Conservation (phyloP, 2,888 invertebrate species). For the Cataglyphis livida region DNA sequence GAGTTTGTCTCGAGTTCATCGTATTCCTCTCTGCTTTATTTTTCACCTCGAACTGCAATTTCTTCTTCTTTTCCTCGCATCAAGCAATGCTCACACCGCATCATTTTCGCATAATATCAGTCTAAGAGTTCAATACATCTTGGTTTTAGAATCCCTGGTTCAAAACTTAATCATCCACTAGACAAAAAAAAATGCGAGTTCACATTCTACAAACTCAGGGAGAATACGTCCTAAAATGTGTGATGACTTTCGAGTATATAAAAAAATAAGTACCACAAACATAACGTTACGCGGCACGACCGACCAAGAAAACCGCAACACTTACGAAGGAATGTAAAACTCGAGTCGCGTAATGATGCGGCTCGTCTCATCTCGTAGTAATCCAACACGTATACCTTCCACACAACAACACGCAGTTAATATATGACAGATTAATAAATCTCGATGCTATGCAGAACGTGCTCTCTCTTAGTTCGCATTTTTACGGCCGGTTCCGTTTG, state of each 20-base stretch:
- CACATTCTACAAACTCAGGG: not conserved
- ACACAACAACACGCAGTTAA: not conserved
- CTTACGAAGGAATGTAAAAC: slow-evolving; percentile 32
- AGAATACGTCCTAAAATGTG: not conserved
- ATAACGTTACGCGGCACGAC: not conserved
- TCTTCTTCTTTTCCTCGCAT: slow-evolving; percentile 8
- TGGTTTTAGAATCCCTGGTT: not conserved
- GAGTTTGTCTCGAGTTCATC: slow-evolving; percentile 68
- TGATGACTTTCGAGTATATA: slow-evolving; percentile 12
- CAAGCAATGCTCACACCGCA: slow-evolving; percentile 39
- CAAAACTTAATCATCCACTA: not conserved
- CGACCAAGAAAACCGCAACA: slow-evolving; percentile 18
- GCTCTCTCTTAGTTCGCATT: slow-evolving; percentile 56
- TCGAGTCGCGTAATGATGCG: slow-evolving; percentile 17
- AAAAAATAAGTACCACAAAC: slow-evolving; percentile 3
- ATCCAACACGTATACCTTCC: not conserved
- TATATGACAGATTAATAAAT: slow-evolving; percentile 38
- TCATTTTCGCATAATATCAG: slow-evolving; percentile 4
- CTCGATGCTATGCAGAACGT: slow-evolving; percentile 26
- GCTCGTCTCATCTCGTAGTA: not conserved
- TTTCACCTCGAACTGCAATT: slow-evolving; percentile 47
- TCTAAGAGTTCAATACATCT: not conserved
- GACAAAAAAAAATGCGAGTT: not conserved
- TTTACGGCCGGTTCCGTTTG: slow-evolving; percentile 25
- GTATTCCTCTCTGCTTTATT: slow-evolving; percentile 62